Percentiles rank a stretch among this genome's conserved stretches.
Evolutionary conservation across 2,797 vertebrate species (phyloP).

Genomic region (Manis pentadactyla): DNA sequence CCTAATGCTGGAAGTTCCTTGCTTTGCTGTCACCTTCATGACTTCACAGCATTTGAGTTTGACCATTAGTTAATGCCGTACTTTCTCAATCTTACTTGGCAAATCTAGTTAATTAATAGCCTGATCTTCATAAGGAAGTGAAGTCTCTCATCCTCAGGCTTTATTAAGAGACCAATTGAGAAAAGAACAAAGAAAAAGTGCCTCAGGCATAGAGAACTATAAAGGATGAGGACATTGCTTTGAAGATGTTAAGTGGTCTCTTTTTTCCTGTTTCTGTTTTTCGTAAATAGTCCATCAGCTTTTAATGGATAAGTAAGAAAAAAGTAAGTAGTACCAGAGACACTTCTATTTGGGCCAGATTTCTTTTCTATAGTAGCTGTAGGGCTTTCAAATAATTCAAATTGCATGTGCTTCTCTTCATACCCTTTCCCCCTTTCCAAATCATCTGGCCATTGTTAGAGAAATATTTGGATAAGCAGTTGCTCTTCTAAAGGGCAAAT

Average conservation of each 20-base stretch:
- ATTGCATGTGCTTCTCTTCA: slow-evolving; percentile 8
- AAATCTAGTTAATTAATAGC: slow-evolving; percentile 81
- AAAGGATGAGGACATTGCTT: slow-evolving; percentile 19
- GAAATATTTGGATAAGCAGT: slow-evolving; percentile 53
- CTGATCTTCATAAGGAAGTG: slow-evolving; percentile 39
- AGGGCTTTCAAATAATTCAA: slow-evolving; percentile 61
- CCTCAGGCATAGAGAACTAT: slow-evolving; percentile 57
- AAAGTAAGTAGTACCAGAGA: background rate
- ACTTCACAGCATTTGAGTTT: slow-evolving; percentile 37
- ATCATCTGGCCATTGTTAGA: slow-evolving; percentile 51
- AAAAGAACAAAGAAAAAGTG: slow-evolving; percentile 80
- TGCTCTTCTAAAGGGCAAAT: background rate
- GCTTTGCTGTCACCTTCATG: background rate
- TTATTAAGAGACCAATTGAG: slow-evolving; percentile 50
- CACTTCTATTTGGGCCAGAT: background rate
- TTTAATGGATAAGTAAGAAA: slow-evolving; percentile 74
- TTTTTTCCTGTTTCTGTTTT: slow-evolving; percentile 72
- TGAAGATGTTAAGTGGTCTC: slow-evolving; percentile 58
- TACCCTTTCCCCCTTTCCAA: slow-evolving; percentile 13
- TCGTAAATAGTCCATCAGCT: slow-evolving; percentile 47
- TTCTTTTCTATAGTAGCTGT: slow-evolving; percentile 44
- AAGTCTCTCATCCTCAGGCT: background rate
- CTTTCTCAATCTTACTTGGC: slow-evolving; percentile 68
- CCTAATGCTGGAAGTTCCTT: background rate
- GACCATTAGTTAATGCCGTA: slow-evolving; percentile 41